A percentile compares a stretch with the other conserved stretches of the same genome.
Evolutionary conservation across 2,113 vertebrate species (phyloP).

Genomic region (Micromys minutus): DNA sequence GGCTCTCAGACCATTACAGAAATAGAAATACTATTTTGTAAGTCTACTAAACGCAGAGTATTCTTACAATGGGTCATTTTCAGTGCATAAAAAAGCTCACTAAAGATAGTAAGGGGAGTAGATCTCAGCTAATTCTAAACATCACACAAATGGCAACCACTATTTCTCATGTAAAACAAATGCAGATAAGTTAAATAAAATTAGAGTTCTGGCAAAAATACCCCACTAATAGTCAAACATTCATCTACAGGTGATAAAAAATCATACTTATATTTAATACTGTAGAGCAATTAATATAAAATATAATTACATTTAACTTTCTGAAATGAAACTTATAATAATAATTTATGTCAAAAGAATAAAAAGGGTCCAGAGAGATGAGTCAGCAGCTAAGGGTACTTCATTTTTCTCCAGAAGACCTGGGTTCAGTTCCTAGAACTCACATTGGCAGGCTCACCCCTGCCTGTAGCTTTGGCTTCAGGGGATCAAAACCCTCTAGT

Average conservation of each 20-base stretch:
- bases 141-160: background rate
- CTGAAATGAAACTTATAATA: background rate
- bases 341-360: conserved; percentile 4
- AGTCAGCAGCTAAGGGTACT: background rate
- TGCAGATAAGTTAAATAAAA: background rate
- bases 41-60: background rate
- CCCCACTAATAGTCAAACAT: background rate
- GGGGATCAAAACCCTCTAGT: background rate
- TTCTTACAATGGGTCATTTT: conserved; percentile 3
- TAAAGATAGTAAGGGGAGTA: background rate
- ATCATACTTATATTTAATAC: background rate
- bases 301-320: background rate
- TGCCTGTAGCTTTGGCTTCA: background rate
- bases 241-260: background rate
- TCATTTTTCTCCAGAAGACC: background rate
- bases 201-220: background rate
- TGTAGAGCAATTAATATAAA: conserved; percentile 20
- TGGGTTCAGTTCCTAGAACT: background rate
- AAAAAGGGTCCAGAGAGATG: background rate
- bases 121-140: background rate
- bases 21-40: background rate
- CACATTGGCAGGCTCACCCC: background rate
- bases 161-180: background rate
- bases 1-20: background rate
- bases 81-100: conserved; percentile 16